Evolutionary conservation across 2,797 vertebrate species (phyloP), one percentile per base, ranked within the genome.

Genomic region (Pangasius mekongensis): DNA sequence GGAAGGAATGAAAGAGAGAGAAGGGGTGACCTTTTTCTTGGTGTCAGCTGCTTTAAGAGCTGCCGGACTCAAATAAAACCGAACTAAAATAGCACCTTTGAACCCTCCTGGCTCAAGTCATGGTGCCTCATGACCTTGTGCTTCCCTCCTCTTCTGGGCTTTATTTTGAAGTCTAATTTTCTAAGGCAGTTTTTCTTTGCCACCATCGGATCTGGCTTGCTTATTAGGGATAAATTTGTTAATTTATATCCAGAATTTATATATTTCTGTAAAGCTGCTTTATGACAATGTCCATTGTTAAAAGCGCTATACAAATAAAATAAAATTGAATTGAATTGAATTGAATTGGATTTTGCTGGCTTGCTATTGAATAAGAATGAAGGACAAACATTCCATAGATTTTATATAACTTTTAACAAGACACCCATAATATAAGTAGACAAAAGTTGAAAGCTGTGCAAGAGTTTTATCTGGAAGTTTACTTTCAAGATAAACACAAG

Each of bases 1-100:
- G 33, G 36, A 73, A 36, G 7, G n/a, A 84, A 84, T 52, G 43
- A 77, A 27, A 71, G 74, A 62, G 60, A 58, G 33, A 60, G 73
- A 39, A 47, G 52, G 18, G 49, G 43, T 90, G 90, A 91, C 91
- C 86, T 86, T 87, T 60, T 81, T 69, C 47, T 66, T 89, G 49
- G 82, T 90, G 84, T 94, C 94, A 95, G 93, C 93, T 94, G 92
- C 92, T 94, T 87, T 84, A 92, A 87, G 56, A 91, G 87, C 84
- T 88, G 56, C 73, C 85, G 69, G 83, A 91, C 91, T 89, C 66
- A 86, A 88, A 88, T 88, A 88, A 88, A 88, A 58, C 83, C 27
- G 62, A 71, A 89, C 87, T 90, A 92, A 93, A 94, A 92, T 90
- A 91, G 90, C 90, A 90, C 56, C 88, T 89, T 87, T 92, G 90